Conservation (phyloP, 2,888 invertebrate species). For the Apamea sordens region DNA sequence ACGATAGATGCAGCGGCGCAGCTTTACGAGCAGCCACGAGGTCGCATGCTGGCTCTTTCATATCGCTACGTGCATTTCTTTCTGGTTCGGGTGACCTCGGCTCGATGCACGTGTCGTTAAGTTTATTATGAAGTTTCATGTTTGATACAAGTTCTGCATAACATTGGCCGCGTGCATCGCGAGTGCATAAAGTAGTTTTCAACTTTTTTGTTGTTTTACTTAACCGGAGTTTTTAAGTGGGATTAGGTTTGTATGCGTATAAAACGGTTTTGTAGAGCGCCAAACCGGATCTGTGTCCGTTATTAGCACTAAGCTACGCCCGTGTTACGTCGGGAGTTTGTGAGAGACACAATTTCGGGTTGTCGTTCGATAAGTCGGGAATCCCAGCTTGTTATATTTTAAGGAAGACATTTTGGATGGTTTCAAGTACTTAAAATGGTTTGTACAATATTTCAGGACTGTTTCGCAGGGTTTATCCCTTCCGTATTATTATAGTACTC, state of each 20-base stretch:
- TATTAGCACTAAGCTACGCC: background rate
- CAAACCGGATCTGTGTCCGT: background rate
- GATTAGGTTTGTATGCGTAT: background rate
- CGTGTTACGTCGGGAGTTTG: background rate
- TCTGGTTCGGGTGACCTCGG: conserved; percentile 42
- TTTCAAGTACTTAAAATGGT: background rate
- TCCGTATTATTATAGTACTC: no score
- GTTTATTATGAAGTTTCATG: conserved; percentile 56
- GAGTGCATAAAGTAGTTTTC: conserved; percentile 26
- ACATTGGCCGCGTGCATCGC: conserved; percentile 32
- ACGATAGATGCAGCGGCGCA: conserved; percentile 11
- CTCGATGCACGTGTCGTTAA: conserved; percentile 51
- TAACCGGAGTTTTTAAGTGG: background rate
- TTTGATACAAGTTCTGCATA: conserved; percentile 59
- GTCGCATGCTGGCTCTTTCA: conserved; percentile 32
- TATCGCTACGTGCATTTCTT: conserved; percentile 16
- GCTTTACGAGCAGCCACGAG: conserved; percentile 42
- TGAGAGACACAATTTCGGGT: conserved; percentile 6
- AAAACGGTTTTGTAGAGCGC: background rate
- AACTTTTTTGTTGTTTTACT: conserved; percentile 23
- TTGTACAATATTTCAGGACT: background rate
- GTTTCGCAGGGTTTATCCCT: background rate
- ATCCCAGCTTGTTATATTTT: background rate
- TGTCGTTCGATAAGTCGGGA: background rate
- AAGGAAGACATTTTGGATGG: background rate